Base-by-base conservation (phyloP, 2,797 vertebrate species). In the Dicrostonyx torquatus region DNA sequence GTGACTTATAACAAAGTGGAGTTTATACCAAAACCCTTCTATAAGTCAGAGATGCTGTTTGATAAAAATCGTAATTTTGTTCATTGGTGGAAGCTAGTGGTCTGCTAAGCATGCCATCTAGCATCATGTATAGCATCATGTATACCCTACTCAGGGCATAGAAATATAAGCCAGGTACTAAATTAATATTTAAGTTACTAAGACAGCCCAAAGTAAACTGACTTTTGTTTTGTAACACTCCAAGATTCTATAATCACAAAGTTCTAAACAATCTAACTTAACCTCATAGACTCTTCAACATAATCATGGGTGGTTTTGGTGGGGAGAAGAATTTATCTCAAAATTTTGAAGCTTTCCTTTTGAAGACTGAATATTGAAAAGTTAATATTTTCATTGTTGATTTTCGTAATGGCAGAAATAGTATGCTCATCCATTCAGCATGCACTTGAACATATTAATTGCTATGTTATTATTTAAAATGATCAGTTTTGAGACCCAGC, bases 341-440 rank as follows among this genome's bases (percentile, higher is more conserved):
- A 24, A 40, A 13, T 10, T 40, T 55, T 10, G n/a, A 43, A 82
- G 58, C 8, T 1, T 66, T 31, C 0, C 0, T 64, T 89, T 89
- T 82, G 2, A 78, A 80, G 31, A 26, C 87, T 87, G 31, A 70
- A 48, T 72, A 22, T 17, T 14, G 1, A 45, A 40, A 90, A 76
- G 17, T 58, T 55, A 55, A 34, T 20, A 50, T 53, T 85, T 1
- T 29, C n/a, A 75, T 75, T 73, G 10, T 58, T 88, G 45, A 48
- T 55, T 76, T 1, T 5, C 70, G 34, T 70, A 73, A 43, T 5
- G 18, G 60, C 3, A 68, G 34, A 60, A 82, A 50, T 5, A 48
- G 1, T 0, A 2, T 29, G 11, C 6, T 1, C 79, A 17, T 13
- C 82, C 26, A 4, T 7, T 68, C 5, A 53, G 24, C 3, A 18